phyloP scores from a whole-genome alignment of 2,888 invertebrate species.

The Desoria tigrina region DNA sequence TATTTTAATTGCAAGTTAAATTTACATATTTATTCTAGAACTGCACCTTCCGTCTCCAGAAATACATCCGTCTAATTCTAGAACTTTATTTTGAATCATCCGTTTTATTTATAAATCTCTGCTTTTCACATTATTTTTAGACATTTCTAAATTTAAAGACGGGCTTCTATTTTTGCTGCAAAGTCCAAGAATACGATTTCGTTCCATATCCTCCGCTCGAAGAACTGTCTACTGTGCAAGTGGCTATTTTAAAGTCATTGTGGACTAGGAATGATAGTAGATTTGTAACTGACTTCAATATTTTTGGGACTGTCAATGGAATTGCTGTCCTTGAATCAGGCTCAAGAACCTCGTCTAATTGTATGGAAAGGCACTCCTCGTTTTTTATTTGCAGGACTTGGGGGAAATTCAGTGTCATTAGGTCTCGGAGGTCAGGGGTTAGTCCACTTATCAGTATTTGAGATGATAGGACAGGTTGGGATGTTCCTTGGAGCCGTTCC shows the following conservation, averaged over 20 bases:
- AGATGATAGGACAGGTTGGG: conserved; percentile 22
- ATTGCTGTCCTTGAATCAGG: background rate
- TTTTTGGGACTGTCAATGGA: conserved; percentile 1
- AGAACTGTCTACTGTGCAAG: conserved; percentile 18
- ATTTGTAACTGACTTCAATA: conserved; percentile 17
- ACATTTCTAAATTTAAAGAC: background rate
- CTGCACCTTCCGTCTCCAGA: no score
- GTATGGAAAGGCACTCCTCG: background rate
- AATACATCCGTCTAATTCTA: background rate
- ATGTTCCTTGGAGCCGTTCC: conserved; percentile 25
- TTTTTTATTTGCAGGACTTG: background rate
- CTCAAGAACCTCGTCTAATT: background rate
- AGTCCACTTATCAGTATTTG: conserved; percentile 20
- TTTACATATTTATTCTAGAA: background rate
- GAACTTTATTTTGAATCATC: background rate
- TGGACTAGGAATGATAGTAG: conserved; percentile 11
- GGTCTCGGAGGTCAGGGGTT: background rate
- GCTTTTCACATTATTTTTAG: background rate
- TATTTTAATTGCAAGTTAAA: background rate
- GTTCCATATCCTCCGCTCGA: conserved; percentile 20
- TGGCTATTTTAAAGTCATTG: conserved; percentile 13
- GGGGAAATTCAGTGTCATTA: background rate
- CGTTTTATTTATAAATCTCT: background rate
- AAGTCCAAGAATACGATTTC: conserved; percentile 25
- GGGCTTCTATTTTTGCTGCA: conserved; percentile 12